Evolutionary conservation across 2,113 vertebrate species (phyloP).

Genomic region (Oophaga pumilio): DNA sequence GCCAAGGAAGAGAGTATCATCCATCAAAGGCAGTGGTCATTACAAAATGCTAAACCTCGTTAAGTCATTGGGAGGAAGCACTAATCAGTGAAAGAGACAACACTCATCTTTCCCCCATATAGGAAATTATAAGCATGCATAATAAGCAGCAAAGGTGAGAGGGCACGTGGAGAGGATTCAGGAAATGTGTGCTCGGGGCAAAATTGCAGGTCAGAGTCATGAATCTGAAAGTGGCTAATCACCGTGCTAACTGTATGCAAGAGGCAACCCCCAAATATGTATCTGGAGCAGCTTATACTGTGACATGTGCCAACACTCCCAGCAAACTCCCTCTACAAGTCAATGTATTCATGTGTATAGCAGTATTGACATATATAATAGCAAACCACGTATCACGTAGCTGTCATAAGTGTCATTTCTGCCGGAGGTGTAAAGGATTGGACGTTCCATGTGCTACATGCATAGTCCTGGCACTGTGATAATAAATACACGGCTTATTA

Average conservation of each 20-base stretch:
- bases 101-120: not conserved
- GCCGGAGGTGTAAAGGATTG: not conserved
- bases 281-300: not conserved
- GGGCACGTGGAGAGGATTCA: not conserved
- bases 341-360: not conserved
- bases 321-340: not conserved
- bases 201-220: constrained; percentile 24
- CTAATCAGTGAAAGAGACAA: not conserved
- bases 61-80: constrained; percentile 3
- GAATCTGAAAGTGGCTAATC: not conserved
- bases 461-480: constrained; percentile 14
- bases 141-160: constrained; percentile 14
- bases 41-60: constrained; percentile 25
- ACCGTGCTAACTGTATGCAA: not conserved
- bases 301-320: not conserved
- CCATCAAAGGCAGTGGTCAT: constrained; percentile 29
- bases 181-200: not conserved
- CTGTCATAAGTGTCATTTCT: not conserved
- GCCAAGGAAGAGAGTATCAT: not conserved
- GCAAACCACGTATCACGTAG: not conserved
- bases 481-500: not conserved
- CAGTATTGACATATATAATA: not conserved
- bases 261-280: not conserved
- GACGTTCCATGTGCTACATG: not conserved
- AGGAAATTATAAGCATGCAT: not conserved